Percentiles rank a stretch among this genome's conserved stretches.
Evolutionary conservation across 37 sponge, comb jelly and placozoan genomes (phyloP).

Genomic region (Amphimedon queenslandica): DNA sequence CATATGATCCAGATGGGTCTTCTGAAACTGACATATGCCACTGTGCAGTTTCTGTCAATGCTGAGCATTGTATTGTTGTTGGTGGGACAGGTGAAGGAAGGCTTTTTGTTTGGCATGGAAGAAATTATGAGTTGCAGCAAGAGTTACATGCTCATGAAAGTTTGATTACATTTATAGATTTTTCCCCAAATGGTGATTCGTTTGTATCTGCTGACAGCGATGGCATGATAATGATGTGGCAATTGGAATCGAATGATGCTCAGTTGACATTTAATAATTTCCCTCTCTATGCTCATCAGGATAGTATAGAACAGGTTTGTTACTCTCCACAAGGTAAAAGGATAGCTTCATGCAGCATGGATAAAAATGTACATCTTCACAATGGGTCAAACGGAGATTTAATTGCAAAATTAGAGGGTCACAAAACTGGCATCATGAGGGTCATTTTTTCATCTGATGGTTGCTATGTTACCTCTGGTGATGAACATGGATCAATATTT

Average conservation of each 20-base stretch:
- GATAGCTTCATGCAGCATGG: too few relatives aligned
- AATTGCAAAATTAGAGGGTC: conserved; percentile 9
- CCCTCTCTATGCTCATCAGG: too few relatives aligned
- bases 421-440: not conserved
- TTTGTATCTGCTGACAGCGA: conserved; percentile 44
- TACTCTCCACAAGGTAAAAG: too few relatives aligned
- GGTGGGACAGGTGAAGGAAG: conserved; percentile 29
- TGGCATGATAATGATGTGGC: conserved; percentile 23
- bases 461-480: conserved; percentile 16
- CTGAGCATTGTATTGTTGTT: conserved; percentile 7
- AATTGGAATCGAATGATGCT: not conserved
- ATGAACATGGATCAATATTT: conserved; percentile 8
- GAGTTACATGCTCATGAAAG: conserved; percentile 5
- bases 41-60: conserved; percentile 49
- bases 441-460: conserved; percentile 19
- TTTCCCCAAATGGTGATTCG: conserved; percentile 5
- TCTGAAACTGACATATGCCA: conserved; percentile 19
- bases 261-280: too few relatives aligned
- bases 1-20: too few relatives aligned
- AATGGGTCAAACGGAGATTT: conserved; percentile 15
- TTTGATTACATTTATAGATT: conserved; percentile 13
- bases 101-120: conserved; percentile 31
- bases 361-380: conserved; percentile 11
- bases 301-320: too few relatives aligned
- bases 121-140: not conserved